Base-by-base conservation (phyloP, 2,797 vertebrate genomes). In the Bradypodion ventrale region DNA sequence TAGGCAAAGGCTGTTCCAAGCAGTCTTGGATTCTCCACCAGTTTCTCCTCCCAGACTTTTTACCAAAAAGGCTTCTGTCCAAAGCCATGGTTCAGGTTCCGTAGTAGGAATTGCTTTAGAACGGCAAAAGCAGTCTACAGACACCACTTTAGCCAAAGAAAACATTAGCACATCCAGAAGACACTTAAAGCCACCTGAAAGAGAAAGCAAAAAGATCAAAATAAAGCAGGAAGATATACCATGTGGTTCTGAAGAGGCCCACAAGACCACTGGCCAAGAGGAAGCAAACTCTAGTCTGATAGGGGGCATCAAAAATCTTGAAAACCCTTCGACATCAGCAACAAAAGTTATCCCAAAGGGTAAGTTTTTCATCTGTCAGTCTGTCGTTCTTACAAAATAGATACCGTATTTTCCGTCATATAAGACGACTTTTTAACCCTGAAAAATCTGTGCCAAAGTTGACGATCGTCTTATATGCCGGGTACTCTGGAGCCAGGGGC, bases 1-100 rank as follows among this genome's bases (percentile, higher is more conserved):
- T 84, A 99, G 98, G 82, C 94, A 96, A 82, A 95, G 95, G 90
- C 93, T 98, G 91, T 94, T 96, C 66, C 96, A 96, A 91, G 84
- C 92, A 59, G 89, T 92, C 83, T 90, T 97, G 80, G 96, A 97
- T 49, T 94, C 97, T 42, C 95, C 97, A 7, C 95, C 95, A 0
- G 75, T 88, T 86, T 95, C 96, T n/a, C 92, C 96, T 5, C 88
- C 90, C 0, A 81, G 90, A 29, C 89, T 90, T 44, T 65, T n/a
- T 9, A 80, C 89, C 81, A 92, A 91, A 73, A 77, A 0, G 9
- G 63, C 83, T 2, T 21, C 86, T 49, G 90, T 93, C 77, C 94
- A 95, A 92, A 92, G 92, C 32, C 95, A 90, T 32, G 65, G 82
- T 78, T 63, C 89, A 1, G 25, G 93, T 76, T 87, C 89, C 59